Evolutionary conservation across 2,113 vertebrate species (phyloP).

Genomic region (Trematocara variabile): DNA sequence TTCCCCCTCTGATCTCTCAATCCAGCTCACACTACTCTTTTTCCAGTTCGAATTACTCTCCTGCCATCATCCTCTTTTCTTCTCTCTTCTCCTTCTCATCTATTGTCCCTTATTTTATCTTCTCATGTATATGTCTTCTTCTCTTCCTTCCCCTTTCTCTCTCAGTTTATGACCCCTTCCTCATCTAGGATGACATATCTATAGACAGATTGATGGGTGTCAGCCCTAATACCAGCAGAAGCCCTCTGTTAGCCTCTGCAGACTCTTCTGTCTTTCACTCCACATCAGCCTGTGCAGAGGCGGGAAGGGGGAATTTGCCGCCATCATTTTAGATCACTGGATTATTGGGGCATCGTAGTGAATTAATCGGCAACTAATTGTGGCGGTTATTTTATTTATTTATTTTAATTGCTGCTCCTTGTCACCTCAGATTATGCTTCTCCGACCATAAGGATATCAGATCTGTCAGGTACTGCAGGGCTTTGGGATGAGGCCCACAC

Average conservation of each 20-base stretch:
- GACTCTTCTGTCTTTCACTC: background rate
- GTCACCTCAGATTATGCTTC: constrained; percentile 37
- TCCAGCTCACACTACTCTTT: background rate
- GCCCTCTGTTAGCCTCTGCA: constrained; percentile 11
- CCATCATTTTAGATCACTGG: constrained; percentile 8
- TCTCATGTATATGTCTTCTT: background rate
- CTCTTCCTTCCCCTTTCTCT: background rate
- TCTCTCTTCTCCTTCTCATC: background rate
- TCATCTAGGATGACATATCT: constrained; percentile 31
- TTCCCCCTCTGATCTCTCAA: background rate
- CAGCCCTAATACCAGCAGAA: constrained; percentile 33
- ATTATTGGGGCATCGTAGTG: background rate
- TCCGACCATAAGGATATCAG: constrained; percentile 18
- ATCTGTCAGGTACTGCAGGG: constrained; percentile 47
- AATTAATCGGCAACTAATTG: constrained; percentile 31
- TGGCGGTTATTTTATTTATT: constrained; percentile 31
- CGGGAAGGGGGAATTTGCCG: background rate
- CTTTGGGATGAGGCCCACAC: background rate
- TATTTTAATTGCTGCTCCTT: constrained; percentile 42
- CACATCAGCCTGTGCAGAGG: background rate
- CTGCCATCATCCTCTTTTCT: background rate
- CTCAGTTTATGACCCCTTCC: background rate
- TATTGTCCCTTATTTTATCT: background rate
- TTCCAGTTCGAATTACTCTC: background rate
- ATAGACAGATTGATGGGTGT: constrained; percentile 46